Evolutionary conservation across 1,140 invertebrate genomes (phyloP).

Genomic region (Diplogasteroides magnus): DNA sequence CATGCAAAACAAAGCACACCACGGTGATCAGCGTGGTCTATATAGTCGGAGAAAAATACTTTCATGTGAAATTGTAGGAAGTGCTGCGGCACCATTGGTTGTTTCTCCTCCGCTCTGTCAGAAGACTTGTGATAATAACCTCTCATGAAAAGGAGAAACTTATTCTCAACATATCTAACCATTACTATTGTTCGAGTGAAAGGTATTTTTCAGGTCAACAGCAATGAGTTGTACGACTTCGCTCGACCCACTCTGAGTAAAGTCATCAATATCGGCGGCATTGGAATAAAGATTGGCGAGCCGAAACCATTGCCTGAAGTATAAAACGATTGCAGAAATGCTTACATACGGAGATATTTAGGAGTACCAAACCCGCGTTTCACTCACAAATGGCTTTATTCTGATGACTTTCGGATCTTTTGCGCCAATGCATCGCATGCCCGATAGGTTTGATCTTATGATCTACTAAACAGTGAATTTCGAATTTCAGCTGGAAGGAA

Average conservation of each 20-base stretch:
- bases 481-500: slow-evolving; percentile 1
- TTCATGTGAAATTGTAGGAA: too few relatives aligned
- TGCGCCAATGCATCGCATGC: slow-evolving; percentile 14
- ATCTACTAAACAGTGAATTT: neutral
- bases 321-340: neutral
- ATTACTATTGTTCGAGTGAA: neutral
- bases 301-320: slow-evolving; percentile 16
- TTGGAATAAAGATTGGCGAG: slow-evolving; percentile 30
- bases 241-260: slow-evolving; percentile 31
- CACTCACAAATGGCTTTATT: slow-evolving; percentile 20
- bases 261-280: slow-evolving; percentile 34
- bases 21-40: too few relatives aligned
- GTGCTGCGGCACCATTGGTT: too few relatives aligned
- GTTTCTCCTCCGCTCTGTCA: too few relatives aligned
- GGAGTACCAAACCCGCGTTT: slow-evolving; percentile 8
- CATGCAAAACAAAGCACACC: too few relatives aligned
- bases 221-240: slow-evolving; percentile 28
- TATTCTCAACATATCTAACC: too few relatives aligned
- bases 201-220: slow-evolving; percentile 25
- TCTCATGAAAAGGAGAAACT: too few relatives aligned
- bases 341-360: too few relatives aligned
- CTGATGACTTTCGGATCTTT: slow-evolving; percentile 26
- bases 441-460: neutral
- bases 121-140: too few relatives aligned
- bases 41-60: too few relatives aligned